These are phyloP conservation scores for Diacarnus erythraeanus DNA, from an alignment of 37 sponge, comb jelly and placozoan genomes.

Conservation along the genomic window DNA sequence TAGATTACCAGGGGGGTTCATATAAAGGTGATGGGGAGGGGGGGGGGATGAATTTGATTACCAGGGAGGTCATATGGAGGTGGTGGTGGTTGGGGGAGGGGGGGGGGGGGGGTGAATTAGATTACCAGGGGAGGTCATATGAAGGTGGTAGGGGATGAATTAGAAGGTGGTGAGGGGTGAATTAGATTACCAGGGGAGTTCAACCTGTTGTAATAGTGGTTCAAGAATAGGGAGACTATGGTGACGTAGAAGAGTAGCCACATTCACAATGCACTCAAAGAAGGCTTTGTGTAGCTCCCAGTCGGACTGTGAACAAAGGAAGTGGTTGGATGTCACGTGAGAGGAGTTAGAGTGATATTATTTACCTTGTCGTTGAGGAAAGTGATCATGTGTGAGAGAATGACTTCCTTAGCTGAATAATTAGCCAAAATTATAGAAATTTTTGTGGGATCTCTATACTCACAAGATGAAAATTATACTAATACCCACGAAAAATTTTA, in stretches of 20 bases:
- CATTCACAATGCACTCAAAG: constrained; percentile 89
- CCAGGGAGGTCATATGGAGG: neutral
- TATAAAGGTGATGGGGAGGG: constrained; percentile 2
- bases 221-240: constrained; percentile 80
- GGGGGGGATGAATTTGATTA: neutral
- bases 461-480: neutral
- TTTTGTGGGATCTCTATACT: neutral
- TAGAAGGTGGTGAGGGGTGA: neutral
- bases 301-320: constrained; percentile 51
- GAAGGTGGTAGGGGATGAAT: neutral
- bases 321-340: neutral
- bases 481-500: too few species aligned
- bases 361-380: constrained; percentile 95
- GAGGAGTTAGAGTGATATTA: neutral
- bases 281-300: constrained; percentile 94
- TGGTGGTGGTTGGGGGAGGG: neutral
- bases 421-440: neutral
- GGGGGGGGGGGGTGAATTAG: neutral
- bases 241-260: constrained; percentile 84
- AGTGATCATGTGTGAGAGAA: constrained; percentile 97
- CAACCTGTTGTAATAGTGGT: constrained; percentile 83
- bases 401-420: constrained; percentile 85
- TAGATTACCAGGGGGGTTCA: neutral
- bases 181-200: neutral
- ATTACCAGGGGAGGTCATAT: neutral